Conservation (phyloP, 2,113 vertebrate species). For the Odobenus rosmarus region DNA sequence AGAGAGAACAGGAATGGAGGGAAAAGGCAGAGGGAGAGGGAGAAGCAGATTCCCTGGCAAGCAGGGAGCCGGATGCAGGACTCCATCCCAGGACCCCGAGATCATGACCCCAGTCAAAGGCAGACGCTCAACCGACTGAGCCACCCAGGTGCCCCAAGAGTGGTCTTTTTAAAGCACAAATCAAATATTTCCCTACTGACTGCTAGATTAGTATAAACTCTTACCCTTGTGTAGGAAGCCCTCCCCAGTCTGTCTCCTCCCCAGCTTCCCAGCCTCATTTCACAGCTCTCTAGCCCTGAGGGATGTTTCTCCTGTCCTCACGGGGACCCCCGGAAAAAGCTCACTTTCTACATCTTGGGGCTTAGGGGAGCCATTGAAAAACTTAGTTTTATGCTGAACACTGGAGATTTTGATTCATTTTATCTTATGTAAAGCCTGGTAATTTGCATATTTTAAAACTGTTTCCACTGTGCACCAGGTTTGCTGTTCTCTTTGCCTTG, state of each 20-base stretch:
- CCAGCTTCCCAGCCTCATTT: not conserved
- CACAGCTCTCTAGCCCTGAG: too few species aligned
- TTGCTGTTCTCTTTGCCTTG: not conserved
- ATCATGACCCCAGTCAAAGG: too few species aligned
- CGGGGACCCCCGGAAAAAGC: rapidly evolving
- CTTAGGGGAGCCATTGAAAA: not conserved
- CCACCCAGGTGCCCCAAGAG: too few species aligned
- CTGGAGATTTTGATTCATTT: not conserved
- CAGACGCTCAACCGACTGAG: too few species aligned
- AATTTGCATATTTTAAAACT: not conserved
- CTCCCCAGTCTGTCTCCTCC: too few species aligned
- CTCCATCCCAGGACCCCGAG: too few species aligned
- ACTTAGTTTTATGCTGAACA: not conserved
- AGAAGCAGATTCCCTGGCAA: too few species aligned
- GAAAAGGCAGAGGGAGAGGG: too few species aligned
- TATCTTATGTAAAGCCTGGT: not conserved
- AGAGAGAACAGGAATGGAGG: too few species aligned
- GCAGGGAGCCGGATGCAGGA: too few species aligned
- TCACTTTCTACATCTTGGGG: not conserved
- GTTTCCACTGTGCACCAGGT: not conserved
- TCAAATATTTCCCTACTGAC: not conserved
- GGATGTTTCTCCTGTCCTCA: not conserved
- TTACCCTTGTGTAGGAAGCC: not conserved
- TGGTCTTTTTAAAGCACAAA: not conserved
- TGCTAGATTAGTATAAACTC: not conserved